Base-by-base conservation (phyloP, 2,888 invertebrate species). In the Podotricha telesiphe region DNA sequence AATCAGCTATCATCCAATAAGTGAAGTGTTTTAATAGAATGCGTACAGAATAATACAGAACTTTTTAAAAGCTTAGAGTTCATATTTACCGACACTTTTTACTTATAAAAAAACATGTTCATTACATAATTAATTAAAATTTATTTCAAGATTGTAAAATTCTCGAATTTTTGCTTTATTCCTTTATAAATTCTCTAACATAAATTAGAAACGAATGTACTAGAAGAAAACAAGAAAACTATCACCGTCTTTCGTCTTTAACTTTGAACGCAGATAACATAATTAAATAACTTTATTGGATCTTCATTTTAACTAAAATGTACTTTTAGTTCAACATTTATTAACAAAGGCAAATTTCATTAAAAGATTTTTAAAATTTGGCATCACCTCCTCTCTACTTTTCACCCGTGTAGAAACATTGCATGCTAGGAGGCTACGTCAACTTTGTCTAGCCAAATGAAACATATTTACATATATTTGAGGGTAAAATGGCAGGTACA, bases 201-300 rank as follows among this genome's bases (percentile, higher is more conserved):
- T 17, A 55, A 55, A 55, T 55, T 34, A 55, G 55, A 55, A 55
- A 55, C 34, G 55, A 55, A 37, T 55, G 55, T 34, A 17, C 34
- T 17, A 1, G 55, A 10, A 17, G 17, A 37, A 55, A 55, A 37
- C 55, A 37, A 19, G 55, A 55, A 55, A 55, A 55, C 55, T 55
- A 55, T 55, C 37, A 55, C 55, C 55, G 55, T 55, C 55, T 55
- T 55, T 55, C 55, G 34, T 34, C 17, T 55, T 55, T 17, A 55
- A 55, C 55, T 55, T 55, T 19, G 37, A 55, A 55, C 34, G 55
- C 55, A 55, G 55, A 55, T 55, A 55, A 55, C 34, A 37, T 55
- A 55, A 55, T 55, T 55, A 55, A 55, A 55, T 55, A 55, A 37
- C 37, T 55, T 55, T 37, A 55, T 37, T 17, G 55, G 55, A 55